A percentile compares a stretch with the other conserved stretches of the same genome.
Evolutionary conservation across 37 sponge, comb jelly and placozoan species (phyloP).

Genomic region (Geodia barretti): DNA sequence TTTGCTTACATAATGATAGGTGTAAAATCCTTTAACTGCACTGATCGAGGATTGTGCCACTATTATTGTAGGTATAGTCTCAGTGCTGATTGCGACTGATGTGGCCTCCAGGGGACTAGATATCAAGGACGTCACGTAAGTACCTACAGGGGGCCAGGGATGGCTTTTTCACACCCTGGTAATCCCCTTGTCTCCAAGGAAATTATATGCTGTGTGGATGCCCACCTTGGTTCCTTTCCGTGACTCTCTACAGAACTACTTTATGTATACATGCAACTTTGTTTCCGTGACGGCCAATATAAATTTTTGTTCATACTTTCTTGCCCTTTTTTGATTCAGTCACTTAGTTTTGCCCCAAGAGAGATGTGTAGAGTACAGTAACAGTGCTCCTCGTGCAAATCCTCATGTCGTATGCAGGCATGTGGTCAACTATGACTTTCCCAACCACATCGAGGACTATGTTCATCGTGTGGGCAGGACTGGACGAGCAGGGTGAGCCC

Average conservation of each 20-base stretch:
- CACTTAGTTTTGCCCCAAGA: no score
- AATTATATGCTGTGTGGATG: not conserved
- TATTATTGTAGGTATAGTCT: slow-evolving; percentile 64
- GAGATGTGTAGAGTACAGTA: no score
- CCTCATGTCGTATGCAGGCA: slow-evolving; percentile 64
- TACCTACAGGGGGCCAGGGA: not conserved
- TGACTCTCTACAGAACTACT: no score
- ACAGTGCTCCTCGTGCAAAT: no score
- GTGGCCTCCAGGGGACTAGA: slow-evolving; percentile 98
- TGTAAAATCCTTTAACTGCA: no score
- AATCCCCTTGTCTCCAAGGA: not conserved
- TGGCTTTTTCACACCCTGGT: not conserved
- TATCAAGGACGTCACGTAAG: slow-evolving; percentile 89
- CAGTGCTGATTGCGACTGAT: slow-evolving; percentile 94
- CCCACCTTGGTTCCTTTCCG: no score
- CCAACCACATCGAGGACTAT: slow-evolving; percentile 91
- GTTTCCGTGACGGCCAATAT: no score
- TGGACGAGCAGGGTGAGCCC: slow-evolving; percentile 85
- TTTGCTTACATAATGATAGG: no score
- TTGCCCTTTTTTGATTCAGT: no score
- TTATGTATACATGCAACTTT: no score
- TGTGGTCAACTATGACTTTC: slow-evolving; percentile 96
- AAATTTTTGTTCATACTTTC: no score
- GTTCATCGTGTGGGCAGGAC: slow-evolving; percentile 96
- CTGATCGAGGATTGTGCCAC: no score